Evolutionary conservation across 2,113 vertebrate genomes (phyloP), one percentile per base, ranked within the genome.

Genomic region (Gobio gobio): DNA sequence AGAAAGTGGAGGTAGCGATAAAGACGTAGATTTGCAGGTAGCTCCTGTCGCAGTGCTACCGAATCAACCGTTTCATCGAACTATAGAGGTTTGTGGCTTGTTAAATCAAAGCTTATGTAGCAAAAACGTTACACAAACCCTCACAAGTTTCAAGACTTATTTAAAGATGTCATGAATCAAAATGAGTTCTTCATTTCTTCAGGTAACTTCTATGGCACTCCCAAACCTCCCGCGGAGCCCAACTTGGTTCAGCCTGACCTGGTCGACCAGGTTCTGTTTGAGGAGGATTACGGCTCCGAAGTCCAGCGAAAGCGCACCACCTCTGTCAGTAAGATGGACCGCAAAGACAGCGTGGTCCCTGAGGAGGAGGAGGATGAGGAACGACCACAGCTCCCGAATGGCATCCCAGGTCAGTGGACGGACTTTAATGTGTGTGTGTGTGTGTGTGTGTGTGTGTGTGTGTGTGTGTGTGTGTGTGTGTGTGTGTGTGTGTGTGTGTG

Each of bases 311-410:
- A 99, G 88, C 96, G 98, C 91, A 98, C 98, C 10, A 97, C 98
- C 0, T 99, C 98, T 0, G 97, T 99, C 94, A 99, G 98, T 91
- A 99, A 99, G 92, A 99, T 99, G 97, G 97, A 99, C 66, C 93
- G 97, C 85, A 98, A 95, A 92, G 97, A 99, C 91, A 99, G 97
- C 18, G 95, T 95, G 0, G 95, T 98, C 24, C 98, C 98, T 4
- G 98, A 99, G 89, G 98, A 99, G 85, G 98, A 99, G n/a, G 98
- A 99, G 9, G 98, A 99, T 0, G 98, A 99, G 10, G 97, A 99
- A 73, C 96, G 95, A 89, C 96, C 97, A 72, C 96, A 97, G 1
- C 88, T 96, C 49, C 87, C 97, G 90, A 99, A 99, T 24, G 96
- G 97, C 85, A 93, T 94, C 47, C 79, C 94, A 90, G 98, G 98